Evolutionary conservation across 2,888 invertebrate genomes (phyloP).

Genomic region (Camponotus fellah): DNA sequence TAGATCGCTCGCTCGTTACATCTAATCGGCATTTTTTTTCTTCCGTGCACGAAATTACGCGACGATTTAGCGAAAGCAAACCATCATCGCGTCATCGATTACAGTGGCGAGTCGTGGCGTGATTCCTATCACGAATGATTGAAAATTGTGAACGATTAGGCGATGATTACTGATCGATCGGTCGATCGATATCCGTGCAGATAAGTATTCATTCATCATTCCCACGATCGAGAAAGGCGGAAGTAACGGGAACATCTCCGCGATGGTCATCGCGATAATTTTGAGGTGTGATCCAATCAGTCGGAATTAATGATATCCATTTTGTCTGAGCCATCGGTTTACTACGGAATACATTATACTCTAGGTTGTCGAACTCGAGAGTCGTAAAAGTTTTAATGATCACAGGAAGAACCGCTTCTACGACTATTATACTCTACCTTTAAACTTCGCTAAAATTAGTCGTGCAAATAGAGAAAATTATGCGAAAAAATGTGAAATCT

Average conservation of each 20-base stretch:
- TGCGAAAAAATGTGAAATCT: not conserved
- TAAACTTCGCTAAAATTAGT: not conserved
- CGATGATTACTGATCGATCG: constrained; percentile 46
- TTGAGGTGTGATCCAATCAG: constrained; percentile 61
- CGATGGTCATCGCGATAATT: constrained; percentile 70
- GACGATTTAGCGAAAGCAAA: not conserved
- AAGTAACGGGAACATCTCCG: constrained; percentile 69
- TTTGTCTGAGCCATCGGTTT: constrained; percentile 39
- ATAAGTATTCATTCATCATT: constrained; percentile 56
- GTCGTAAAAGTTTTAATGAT: constrained; percentile 20
- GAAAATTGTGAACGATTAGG: constrained; percentile 41
- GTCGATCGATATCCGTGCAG: constrained; percentile 31
- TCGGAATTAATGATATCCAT: constrained; percentile 65
- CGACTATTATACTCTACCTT: not conserved
- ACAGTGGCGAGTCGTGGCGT: constrained; percentile 36
- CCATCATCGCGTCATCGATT: constrained; percentile 55
- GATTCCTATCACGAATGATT: constrained; percentile 60
- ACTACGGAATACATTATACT: constrained; percentile 8
- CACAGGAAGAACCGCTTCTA: constrained; percentile 18
- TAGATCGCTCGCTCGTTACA: not conserved
- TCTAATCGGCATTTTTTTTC: constrained; percentile 11
- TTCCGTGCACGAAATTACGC: not conserved
- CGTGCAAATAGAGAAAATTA: not conserved
- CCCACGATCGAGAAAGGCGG: constrained; percentile 61
- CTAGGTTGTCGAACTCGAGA: constrained; percentile 63